Evolutionary conservation across 1,140 invertebrate species (phyloP).

Genomic region (Drosophila biarmipes): DNA sequence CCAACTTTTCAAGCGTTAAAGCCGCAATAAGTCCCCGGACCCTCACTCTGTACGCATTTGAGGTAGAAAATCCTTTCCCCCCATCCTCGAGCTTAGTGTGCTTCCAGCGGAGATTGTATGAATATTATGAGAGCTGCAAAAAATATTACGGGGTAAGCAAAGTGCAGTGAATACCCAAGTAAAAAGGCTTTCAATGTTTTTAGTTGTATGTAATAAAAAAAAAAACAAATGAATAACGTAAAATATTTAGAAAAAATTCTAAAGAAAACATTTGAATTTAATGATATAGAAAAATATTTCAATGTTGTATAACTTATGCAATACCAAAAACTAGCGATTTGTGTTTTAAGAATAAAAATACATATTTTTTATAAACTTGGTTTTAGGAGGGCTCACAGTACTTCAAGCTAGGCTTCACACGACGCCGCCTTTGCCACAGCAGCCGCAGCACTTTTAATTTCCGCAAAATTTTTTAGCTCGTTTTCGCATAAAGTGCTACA

Average conservation of each 20-base stretch:
- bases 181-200: too few species aligned
- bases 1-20: constrained; percentile 67
- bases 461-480: constrained; percentile 14
- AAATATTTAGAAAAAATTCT: too few species aligned
- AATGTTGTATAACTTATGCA: too few species aligned
- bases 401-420: neutral
- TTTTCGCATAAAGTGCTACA: constrained; percentile 45
- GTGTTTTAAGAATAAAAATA: too few species aligned
- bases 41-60: constrained; percentile 5
- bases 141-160: neutral
- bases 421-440: constrained; percentile 24
- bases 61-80: constrained; percentile 21
- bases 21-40: constrained; percentile 49
- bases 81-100: constrained; percentile 22
- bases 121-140: constrained; percentile 9
- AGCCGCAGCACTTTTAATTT: constrained; percentile 56
- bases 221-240: too few species aligned
- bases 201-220: too few species aligned
- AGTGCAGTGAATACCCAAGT: neutral
- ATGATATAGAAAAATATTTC: too few species aligned
- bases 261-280: too few species aligned
- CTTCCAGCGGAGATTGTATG: constrained; percentile 45
- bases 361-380: neutral
- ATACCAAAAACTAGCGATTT: too few species aligned
- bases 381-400: constrained; percentile 16